Base-by-base conservation (phyloP, 2,797 vertebrate genomes). In the Chaenodraco wilsoni region DNA sequence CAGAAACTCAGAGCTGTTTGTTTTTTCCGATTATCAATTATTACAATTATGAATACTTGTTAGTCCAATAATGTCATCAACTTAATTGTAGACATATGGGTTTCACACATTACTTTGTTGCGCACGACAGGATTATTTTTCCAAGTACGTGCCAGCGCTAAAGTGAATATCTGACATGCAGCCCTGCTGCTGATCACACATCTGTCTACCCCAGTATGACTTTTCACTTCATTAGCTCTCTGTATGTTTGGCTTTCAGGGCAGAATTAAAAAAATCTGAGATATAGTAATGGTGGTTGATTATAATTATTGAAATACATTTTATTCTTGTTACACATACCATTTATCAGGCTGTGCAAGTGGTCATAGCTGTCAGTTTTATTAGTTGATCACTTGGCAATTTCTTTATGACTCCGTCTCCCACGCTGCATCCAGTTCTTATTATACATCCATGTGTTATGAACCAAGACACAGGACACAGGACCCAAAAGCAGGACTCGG, bases 261-360 rank as follows among this genome's bases (percentile, higher is more conserved):
- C 15, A 52, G 54, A 40, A 74, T 52, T 77, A 9, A 10, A 46
- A 17, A 52, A 65, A 49, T 64, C 52, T 3, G 13, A 63, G 17
- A 58, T 16, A 55, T 7, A 1, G 3, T 14, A 15, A 71, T 14
- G 52, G 17, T 14, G 52, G 17, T 4, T 67, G 37, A 66, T 72
- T 37, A 50, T 72, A 45, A 74, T 80, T 79, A 33, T 66, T 41
- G n/a, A n/a, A n/a, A n/a, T n/a, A n/a, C n/a, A n/a, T n/a, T n/a
- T n/a, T n/a, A n/a, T n/a, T n/a, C 49, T 66, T 58, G 71, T 72
- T 60, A 16, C 56, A 51, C 33, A 31, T 2, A 19, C n/a, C 59
- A 41, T 62, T 65, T 69, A 45, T 74, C 55, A 59, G 54, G 56
- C 59, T 57, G 23, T 63, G 79, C 40, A 66, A 61, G 45, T 74